These are phyloP conservation scores for Macrobrachium nipponense DNA, from an alignment of 1,140 invertebrate species.

Conservation along the genomic window DNA sequence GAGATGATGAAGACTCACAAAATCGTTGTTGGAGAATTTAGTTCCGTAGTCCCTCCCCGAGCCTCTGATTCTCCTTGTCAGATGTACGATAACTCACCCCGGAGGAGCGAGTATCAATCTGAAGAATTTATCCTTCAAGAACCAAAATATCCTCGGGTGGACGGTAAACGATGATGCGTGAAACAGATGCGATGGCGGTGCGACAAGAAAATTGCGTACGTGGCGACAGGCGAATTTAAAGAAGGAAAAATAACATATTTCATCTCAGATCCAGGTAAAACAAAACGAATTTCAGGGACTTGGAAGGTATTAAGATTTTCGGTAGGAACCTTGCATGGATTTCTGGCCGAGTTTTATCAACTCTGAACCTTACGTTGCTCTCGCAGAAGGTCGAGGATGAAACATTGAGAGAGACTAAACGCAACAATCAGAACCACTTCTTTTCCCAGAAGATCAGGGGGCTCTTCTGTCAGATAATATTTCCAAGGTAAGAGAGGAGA, in stretches of 20 bases:
- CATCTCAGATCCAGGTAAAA: slow-evolving; percentile 43
- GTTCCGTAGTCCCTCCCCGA: slow-evolving; percentile 16
- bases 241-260: background rate
- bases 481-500: slow-evolving; percentile 35
- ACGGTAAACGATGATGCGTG: background rate
- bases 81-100: slow-evolving; percentile 55
- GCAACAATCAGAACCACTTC: slow-evolving; percentile 58
- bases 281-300: slow-evolving; percentile 46
- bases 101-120: background rate
- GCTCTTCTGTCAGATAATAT: slow-evolving; percentile 42
- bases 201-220: background rate
- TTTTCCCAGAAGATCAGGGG: slow-evolving; percentile 55
- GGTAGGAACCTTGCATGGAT: slow-evolving; percentile 54
- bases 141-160: background rate
- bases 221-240: background rate
- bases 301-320: slow-evolving; percentile 58
- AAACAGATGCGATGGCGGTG: background rate
- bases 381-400: slow-evolving; percentile 34
- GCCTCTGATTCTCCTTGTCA: slow-evolving; percentile 57
- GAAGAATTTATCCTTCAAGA: background rate
- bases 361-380: slow-evolving; percentile 3
- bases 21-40: slow-evolving; percentile 3
- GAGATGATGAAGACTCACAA: slow-evolving; percentile 4
- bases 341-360: slow-evolving; percentile 4
- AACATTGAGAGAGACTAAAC: slow-evolving; percentile 48